These are phyloP conservation scores for Charaxes varanes DNA, from an alignment of 1,140 invertebrate genomes.

Conservation along the genomic window DNA sequence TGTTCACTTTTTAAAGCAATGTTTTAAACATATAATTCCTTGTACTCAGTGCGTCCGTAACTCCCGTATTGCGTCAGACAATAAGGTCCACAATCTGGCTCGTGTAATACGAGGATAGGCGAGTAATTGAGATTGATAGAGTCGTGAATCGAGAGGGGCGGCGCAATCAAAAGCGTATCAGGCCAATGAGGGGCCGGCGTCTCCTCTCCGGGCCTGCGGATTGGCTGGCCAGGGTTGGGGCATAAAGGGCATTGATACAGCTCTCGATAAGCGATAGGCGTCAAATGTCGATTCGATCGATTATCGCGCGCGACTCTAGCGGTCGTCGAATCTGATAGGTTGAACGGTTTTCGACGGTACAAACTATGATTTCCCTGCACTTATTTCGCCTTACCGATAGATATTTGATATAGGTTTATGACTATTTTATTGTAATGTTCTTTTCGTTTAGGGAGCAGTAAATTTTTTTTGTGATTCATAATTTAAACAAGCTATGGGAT, in stretches of 20 bases:
- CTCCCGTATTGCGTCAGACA: no score
- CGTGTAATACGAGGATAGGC: constrained; percentile 39
- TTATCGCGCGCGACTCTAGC: constrained; percentile 41
- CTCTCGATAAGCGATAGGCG: constrained; percentile 67
- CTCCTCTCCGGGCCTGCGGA: constrained; percentile 26
- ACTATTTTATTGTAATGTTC: no score
- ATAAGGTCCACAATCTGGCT: no score
- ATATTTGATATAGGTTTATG: no score
- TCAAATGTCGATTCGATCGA: constrained; percentile 59
- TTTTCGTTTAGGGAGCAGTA: no score
- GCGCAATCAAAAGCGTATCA: constrained; percentile 70
- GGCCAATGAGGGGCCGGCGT: constrained; percentile 48
- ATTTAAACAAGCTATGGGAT: no score
- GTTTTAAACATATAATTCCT: no score
- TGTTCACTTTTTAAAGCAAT: constrained; percentile 1
- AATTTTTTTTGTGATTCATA: no score
- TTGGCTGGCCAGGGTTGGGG: constrained; percentile 54
- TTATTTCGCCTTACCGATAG: no score
- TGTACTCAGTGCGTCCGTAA: no score
- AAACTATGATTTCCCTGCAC: no score
- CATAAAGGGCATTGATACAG: constrained; percentile 62
- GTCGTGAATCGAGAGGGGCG: constrained; percentile 60
- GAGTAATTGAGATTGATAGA: constrained; percentile 66
- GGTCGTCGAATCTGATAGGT: constrained; percentile 19
- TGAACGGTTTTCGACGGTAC: constrained; percentile 8